A percentile compares a stretch with the other conserved stretches of the same genome.
phyloP scores from a whole-genome alignment of 2,888 invertebrate species.

The Pyrrhia umbra region DNA sequence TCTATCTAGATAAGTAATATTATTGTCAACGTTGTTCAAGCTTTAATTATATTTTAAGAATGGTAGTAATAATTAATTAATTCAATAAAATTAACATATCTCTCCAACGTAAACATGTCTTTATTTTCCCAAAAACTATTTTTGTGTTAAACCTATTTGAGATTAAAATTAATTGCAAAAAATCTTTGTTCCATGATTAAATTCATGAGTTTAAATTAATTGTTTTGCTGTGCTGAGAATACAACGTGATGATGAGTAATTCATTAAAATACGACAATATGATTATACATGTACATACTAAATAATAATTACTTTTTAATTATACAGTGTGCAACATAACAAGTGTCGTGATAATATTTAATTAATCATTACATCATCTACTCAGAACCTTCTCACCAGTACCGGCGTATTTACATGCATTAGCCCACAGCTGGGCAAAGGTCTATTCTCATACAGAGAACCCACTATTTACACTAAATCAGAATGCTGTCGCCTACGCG shows the following conservation, averaged over 20 bases:
- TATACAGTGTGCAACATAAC: not conserved
- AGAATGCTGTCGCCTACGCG: too few species aligned
- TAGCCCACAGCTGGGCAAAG: too few species aligned
- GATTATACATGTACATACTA: not conserved
- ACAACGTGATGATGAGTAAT: not conserved
- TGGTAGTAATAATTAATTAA: not conserved
- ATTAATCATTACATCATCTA: too few species aligned
- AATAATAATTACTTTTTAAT: not conserved
- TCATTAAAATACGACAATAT: not conserved
- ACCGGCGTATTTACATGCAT: too few species aligned
- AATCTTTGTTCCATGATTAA: not conserved
- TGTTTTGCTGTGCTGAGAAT: not conserved
- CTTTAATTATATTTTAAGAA: conserved; percentile 2
- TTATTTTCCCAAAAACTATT: too few species aligned
- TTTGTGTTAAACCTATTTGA: too few species aligned
- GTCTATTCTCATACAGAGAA: too few species aligned
- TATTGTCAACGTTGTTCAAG: not conserved
- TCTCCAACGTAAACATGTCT: not conserved
- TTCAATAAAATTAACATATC: not conserved
- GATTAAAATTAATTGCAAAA: not conserved
- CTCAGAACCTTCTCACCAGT: too few species aligned
- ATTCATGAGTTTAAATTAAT: not conserved
- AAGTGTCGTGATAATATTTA: too few species aligned
- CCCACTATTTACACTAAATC: too few species aligned
- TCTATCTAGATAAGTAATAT: too few species aligned